Evolutionary conservation across 2,113 vertebrate genomes (phyloP).

Genomic region (Bombycilla garrulus): DNA sequence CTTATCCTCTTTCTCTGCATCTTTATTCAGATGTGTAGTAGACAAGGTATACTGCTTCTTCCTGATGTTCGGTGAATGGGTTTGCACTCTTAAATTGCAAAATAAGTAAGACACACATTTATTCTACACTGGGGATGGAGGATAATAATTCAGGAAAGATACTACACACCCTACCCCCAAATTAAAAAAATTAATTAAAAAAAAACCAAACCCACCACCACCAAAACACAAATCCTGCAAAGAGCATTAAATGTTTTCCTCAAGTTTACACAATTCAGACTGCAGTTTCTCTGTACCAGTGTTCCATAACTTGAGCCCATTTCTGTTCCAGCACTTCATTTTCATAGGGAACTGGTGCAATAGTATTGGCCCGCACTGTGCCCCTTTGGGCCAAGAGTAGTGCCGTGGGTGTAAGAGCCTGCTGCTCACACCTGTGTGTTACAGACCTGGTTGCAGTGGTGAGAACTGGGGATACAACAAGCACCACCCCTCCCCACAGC

Average conservation of each 20-base stretch:
- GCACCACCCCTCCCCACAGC: not conserved
- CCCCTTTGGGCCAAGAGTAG: not conserved
- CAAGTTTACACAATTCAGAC: not conserved
- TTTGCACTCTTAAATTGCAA: not conserved
- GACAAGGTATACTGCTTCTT: not conserved
- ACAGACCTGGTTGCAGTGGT: not conserved
- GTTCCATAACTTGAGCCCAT: not conserved
- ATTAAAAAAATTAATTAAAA: not conserved
- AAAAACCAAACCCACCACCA: fast-evolving
- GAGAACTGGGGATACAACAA: not conserved
- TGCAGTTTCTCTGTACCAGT: not conserved
- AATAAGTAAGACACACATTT: not conserved
- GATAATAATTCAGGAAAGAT: not conserved
- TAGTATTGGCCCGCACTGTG: no score
- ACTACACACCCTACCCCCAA: no score
- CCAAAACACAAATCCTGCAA: not conserved
- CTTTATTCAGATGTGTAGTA: not conserved
- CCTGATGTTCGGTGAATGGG: not conserved
- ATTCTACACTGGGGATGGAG: not conserved
- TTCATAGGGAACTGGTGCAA: not conserved
- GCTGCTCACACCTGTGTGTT: not conserved
- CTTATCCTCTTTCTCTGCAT: not conserved
- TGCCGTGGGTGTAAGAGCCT: not conserved
- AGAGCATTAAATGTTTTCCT: not conserved
- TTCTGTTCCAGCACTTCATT: not conserved